Conservation (phyloP, 2,797 vertebrate species). For the Macropus fuliginosus region DNA sequence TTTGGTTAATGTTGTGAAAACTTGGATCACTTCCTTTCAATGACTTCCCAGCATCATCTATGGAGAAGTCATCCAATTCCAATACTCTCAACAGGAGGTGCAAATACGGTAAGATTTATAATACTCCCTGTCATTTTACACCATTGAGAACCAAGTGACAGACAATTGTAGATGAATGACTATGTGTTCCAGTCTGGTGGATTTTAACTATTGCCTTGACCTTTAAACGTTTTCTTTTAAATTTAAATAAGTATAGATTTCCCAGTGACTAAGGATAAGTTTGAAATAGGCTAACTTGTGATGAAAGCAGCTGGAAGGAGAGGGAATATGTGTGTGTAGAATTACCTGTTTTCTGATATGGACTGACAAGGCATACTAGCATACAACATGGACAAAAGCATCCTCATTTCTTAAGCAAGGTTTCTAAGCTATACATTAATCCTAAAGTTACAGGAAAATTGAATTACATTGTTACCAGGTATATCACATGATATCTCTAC, state of each 20-base stretch:
- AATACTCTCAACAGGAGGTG: constrained; percentile 40
- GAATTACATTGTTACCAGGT: not conserved
- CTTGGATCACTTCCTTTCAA: constrained; percentile 24
- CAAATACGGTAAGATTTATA: constrained; percentile 51
- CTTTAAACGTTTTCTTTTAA: constrained; percentile 39
- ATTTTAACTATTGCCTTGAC: not conserved
- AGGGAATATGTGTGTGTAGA: not conserved
- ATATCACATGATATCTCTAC: not conserved
- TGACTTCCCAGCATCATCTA: constrained; percentile 5
- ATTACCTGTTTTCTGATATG: constrained; percentile 25
- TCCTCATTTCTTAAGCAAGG: not conserved
- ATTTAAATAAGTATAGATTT: not conserved
- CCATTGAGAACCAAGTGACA: constrained; percentile 14
- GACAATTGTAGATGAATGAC: constrained; percentile 7
- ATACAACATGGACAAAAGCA: constrained; percentile 12
- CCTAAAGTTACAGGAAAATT: not conserved
- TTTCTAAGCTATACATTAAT: not conserved
- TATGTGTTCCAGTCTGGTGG: constrained; percentile 41
- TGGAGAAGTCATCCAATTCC: not conserved
- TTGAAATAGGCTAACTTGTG: not conserved
- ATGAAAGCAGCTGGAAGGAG: not conserved
- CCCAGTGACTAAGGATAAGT: not conserved
- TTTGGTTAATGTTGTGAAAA: constrained; percentile 16
- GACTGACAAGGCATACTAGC: constrained; percentile 24
- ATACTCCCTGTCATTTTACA: constrained; percentile 18